Evolutionary conservation across 1,140 invertebrate species (phyloP).

Genomic region (Magallana angulata): DNA sequence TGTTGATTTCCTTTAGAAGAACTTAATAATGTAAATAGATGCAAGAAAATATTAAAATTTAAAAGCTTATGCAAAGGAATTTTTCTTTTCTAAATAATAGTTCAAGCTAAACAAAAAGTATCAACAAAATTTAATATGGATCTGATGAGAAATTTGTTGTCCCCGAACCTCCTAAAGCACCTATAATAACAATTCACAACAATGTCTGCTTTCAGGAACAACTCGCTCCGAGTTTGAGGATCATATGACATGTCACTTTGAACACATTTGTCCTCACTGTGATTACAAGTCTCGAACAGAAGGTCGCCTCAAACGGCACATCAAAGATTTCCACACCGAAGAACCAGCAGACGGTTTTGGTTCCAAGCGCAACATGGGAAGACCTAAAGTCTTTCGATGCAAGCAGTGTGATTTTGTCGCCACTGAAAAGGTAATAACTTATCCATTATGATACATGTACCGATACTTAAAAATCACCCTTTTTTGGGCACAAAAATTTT

Average conservation of each 20-base stretch:
- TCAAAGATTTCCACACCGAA: conserved; percentile 81
- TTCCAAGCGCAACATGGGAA: conserved; percentile 79
- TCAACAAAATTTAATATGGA: too few relatives aligned
- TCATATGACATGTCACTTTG: conserved; percentile 82
- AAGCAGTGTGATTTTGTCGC: conserved; percentile 93
- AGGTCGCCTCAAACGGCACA: conserved; percentile 83
- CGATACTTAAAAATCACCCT: too few relatives aligned
- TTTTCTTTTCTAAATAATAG: too few relatives aligned
- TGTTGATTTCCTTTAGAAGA: too few relatives aligned
- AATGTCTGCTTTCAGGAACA: conserved; percentile 63
- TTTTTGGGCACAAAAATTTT: not conserved
- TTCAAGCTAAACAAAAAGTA: too few relatives aligned
- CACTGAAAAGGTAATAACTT: conserved; percentile 85
- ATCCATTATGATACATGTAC: too few relatives aligned
- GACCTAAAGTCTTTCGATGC: conserved; percentile 90
- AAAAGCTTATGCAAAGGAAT: too few relatives aligned
- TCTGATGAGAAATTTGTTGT: too few relatives aligned
- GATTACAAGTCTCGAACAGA: conserved; percentile 83
- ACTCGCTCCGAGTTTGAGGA: conserved; percentile 77
- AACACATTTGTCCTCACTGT: conserved; percentile 80
- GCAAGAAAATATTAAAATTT: too few relatives aligned
- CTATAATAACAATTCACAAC: not conserved
- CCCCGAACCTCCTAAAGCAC: too few relatives aligned
- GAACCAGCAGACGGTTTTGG: conserved; percentile 89
- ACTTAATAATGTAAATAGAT: too few relatives aligned